Evolutionary conservation across 1,140 invertebrate genomes (phyloP).

Genomic region (Acarapis woodi): DNA sequence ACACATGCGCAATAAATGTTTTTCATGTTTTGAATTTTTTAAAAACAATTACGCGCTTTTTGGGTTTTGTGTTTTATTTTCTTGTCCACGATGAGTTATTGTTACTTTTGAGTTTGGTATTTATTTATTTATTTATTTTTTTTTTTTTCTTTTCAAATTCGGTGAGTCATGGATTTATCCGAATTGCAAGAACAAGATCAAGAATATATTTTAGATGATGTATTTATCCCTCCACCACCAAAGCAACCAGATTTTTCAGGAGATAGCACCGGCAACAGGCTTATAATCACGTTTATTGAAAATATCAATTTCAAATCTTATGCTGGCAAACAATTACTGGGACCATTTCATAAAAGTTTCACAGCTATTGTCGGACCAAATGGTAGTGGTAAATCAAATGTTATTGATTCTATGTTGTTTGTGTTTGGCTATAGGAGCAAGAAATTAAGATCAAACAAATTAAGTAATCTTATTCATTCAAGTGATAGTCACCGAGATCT

Average conservation of each 20-base stretch:
- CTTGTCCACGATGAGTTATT: too few species aligned
- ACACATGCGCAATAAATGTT: too few species aligned
- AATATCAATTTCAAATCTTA: conserved; percentile 96
- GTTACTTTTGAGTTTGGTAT: too few species aligned
- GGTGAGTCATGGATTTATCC: too few species aligned
- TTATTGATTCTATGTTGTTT: conserved; percentile 97
- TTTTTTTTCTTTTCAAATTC: too few species aligned
- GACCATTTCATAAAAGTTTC: conserved; percentile 41
- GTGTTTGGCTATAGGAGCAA: conserved; percentile 88
- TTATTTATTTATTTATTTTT: too few species aligned
- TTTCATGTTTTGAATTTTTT: too few species aligned
- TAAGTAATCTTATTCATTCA: conserved; percentile 74
- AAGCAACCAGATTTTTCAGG: conserved; percentile 29
- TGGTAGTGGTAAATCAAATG: conserved; percentile 98
- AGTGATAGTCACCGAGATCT: conserved; percentile 52
- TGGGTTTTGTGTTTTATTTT: too few species aligned
- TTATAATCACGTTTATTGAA: conserved; percentile 71
- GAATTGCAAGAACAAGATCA: too few species aligned
- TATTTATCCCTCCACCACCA: conserved; percentile 60
- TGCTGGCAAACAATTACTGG: conserved; percentile 35
- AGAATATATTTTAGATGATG: too few species aligned
- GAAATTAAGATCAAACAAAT: conserved; percentile 84
- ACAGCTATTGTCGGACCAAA: conserved; percentile 93
- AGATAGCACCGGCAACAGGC: conserved; percentile 34
- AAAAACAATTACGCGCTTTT: too few species aligned